phyloP scores from a whole-genome alignment of 2,888 invertebrate genomes.

The Diaphora mendica region DNA sequence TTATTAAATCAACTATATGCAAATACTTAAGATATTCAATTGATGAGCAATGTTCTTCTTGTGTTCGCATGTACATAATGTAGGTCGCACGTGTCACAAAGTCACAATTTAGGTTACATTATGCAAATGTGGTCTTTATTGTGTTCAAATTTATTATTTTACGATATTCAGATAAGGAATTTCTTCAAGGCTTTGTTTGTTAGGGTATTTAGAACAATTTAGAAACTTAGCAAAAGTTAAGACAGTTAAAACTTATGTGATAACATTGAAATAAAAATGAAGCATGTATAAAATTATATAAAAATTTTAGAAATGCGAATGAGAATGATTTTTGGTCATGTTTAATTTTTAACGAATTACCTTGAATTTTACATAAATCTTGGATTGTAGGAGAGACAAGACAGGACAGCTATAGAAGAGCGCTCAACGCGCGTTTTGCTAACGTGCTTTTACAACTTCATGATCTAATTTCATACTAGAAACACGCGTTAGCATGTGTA shows the following conservation, averaged over 20 bases:
- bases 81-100: slow-evolving; percentile 1
- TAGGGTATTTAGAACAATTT: not conserved
- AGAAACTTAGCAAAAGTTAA: not conserved
- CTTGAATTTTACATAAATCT: not conserved
- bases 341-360: not conserved
- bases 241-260: not conserved
- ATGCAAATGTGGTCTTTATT: not conserved
- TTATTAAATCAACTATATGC: too few relatives aligned
- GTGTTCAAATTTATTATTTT: not conserved
- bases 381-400: not conserved
- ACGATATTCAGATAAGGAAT: not conserved
- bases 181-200: not conserved
- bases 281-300: slow-evolving; percentile 10
- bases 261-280: not conserved
- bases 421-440: too few relatives aligned
- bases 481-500: too few relatives aligned
- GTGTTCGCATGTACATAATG: not conserved
- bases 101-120: not conserved
- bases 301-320: slow-evolving; percentile 28
- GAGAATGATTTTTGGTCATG: not conserved
- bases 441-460: too few relatives aligned
- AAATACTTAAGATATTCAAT: not conserved
- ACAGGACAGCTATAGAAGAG: not conserved
- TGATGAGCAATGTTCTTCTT: not conserved
- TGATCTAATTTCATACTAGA: too few relatives aligned